Percentiles rank a stretch among this genome's conserved stretches.
These are phyloP conservation scores for Varanus salvator DNA, from an alignment of 2,113 vertebrate species.

Conservation along the genomic window DNA sequence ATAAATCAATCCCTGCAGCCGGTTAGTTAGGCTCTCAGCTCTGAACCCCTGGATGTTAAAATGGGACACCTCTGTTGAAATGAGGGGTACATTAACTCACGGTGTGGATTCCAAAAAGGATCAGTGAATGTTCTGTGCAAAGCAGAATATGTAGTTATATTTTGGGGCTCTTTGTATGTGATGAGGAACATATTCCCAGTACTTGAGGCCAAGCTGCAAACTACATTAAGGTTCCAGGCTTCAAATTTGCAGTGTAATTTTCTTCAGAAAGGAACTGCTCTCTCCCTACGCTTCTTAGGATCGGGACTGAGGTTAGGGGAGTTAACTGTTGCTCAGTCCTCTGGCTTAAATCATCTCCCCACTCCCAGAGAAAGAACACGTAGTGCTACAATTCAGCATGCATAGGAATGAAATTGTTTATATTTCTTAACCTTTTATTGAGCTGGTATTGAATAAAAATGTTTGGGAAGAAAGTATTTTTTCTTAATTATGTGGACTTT, in stretches of 20 bases:
- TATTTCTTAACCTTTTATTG: background rate
- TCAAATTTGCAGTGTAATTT: background rate
- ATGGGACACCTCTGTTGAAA: background rate
- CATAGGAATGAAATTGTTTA: background rate
- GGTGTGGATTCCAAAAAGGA: background rate
- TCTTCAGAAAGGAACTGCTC: background rate
- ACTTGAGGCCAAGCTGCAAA: background rate
- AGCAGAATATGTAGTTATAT: background rate
- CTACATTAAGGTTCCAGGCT: background rate
- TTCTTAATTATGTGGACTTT: background rate
- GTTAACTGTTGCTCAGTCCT: background rate
- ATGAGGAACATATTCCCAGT: background rate
- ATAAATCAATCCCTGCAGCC: background rate
- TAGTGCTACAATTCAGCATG: background rate
- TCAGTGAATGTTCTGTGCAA: background rate
- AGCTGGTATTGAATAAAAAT: background rate
- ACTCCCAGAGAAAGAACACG: background rate
- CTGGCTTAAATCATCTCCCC: background rate
- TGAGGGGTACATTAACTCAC: too few relatives aligned
- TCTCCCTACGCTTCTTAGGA: background rate
- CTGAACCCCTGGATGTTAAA: background rate
- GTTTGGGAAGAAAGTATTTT: background rate
- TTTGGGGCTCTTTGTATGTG: background rate
- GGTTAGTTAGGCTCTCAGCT: background rate
- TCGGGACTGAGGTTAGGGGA: background rate